These are phyloP conservation scores for Gallinago media DNA, from an alignment of 2,113 vertebrate species.

Conservation along the genomic window DNA sequence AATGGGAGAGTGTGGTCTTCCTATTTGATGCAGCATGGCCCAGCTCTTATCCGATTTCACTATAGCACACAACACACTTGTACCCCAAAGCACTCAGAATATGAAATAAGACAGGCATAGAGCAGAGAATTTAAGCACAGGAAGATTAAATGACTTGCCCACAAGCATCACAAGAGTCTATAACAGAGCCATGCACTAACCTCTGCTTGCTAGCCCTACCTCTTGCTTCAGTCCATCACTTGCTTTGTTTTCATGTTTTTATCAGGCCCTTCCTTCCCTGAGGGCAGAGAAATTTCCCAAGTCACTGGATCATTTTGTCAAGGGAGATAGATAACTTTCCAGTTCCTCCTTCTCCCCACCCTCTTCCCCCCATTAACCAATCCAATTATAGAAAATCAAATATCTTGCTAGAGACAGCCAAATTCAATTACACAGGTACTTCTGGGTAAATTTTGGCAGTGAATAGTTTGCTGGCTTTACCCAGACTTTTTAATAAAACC, in stretches of 20 bases:
- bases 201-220: neutral
- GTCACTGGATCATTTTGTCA: constrained; percentile 56
- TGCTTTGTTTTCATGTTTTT: constrained; percentile 33
- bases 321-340: constrained; percentile 54
- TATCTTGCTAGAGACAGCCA: constrained; percentile 59
- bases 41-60: neutral
- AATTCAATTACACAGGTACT: constrained; percentile 74
- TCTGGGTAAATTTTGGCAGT: constrained; percentile 73
- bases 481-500: constrained; percentile 61
- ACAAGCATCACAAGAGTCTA: neutral
- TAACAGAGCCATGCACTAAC: neutral
- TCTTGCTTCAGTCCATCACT: constrained; percentile 23
- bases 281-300: constrained; percentile 46
- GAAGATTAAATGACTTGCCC: constrained; percentile 12
- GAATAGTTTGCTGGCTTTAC: constrained; percentile 60
- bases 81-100: neutral
- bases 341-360: constrained; percentile 39
- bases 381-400: constrained; percentile 77
- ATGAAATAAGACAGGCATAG: neutral
- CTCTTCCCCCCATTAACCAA: constrained; percentile 63
- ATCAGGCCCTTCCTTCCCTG: neutral
- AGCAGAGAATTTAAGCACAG: neutral
- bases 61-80: neutral
- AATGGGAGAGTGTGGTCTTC: neutral
- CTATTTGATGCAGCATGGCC: neutral